Evolutionary conservation across 2,888 invertebrate genomes (phyloP).

Genomic region (Cacoxenus indagator): DNA sequence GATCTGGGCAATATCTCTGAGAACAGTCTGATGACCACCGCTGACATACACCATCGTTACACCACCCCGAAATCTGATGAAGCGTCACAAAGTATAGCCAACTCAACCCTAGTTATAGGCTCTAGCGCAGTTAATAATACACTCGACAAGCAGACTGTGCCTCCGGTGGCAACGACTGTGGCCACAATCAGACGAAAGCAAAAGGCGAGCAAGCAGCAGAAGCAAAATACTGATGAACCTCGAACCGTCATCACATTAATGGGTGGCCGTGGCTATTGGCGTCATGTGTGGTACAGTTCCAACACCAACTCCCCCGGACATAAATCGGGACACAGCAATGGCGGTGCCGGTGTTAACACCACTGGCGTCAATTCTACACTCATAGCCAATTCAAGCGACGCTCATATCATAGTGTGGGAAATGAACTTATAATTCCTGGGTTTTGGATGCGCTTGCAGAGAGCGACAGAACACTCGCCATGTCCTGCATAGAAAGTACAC

Average conservation of each 20-base stretch:
- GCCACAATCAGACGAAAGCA: constrained; percentile 68
- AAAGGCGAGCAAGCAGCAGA: constrained; percentile 60
- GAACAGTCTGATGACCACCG: constrained; percentile 70
- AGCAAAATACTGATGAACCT: constrained; percentile 71
- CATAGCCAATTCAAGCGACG: constrained; percentile 85
- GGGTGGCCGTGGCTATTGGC: constrained; percentile 91
- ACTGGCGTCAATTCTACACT: constrained; percentile 43
- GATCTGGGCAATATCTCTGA: constrained; percentile 73
- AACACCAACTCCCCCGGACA: constrained; percentile 60
- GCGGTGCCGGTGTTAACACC: constrained; percentile 20
- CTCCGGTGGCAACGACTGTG: constrained; percentile 51
- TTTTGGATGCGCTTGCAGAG: constrained; percentile 53
- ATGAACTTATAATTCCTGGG: constrained; percentile 78
- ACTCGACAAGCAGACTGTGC: background rate
- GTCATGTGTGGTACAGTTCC: constrained; percentile 77
- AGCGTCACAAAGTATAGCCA: constrained; percentile 30
- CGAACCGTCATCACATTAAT: constrained; percentile 87
- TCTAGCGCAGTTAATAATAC: background rate
- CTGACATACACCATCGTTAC: constrained; percentile 58
- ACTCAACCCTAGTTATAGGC: background rate
- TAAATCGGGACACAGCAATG: background rate
- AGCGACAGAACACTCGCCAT: background rate
- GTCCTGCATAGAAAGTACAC: background rate
- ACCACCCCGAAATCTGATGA: constrained; percentile 63
- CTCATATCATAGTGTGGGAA: constrained; percentile 93